Evolutionary conservation across 64 coral and sea anemone genomes (phyloP), one percentile per base, ranked within the genome.

Genomic region (Actinia tenebrosa): DNA sequence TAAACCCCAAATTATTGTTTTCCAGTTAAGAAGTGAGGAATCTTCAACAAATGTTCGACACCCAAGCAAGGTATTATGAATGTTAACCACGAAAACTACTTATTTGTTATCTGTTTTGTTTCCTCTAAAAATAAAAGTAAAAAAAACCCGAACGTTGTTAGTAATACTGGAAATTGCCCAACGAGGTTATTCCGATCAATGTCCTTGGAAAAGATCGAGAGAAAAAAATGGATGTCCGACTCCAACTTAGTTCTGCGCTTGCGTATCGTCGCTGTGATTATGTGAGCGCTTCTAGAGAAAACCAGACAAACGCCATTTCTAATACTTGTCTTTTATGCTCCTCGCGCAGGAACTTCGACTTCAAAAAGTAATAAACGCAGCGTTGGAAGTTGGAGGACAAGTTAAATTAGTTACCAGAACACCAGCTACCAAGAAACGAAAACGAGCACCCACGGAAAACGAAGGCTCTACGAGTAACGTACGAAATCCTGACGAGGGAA

Each of bases 301-400:
- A 16, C 10, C 56, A 58, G 7, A 50, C 3, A 50, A 47, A 47
- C 46, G 6, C 6, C 14, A 2, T 58, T 14, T 10, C 10, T 58
- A 7, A 58, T 58, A 58, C 56, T 16, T 55, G 11, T 11, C 5
- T 58, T 58, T 16, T 58, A 7, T 2, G 15, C 56, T 30, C 9
- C 3, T 75, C 7, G 10, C 7, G 17, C 30, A 92, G 90, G 90
- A 87, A 83, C 50, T 84, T 56, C 85, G 45, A 30, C 56, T 92
- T 16, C 22, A 87, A 56, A 82, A 75, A 52, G 86, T 83, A 8
- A 37, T 83, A 1, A 62, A 84, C 30, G 58, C 85, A 6, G 90
- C 90, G 5, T 62, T 27, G 53, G 63, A 83, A 75, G 64, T 92
- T n/a, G 90, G 90, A 45, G 90, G 90, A 87, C 68, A 71, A 0